Percentiles rank a stretch among this genome's conserved stretches.
Conservation (phyloP, 2,797 vertebrate genomes). For the Vipera ursinii region DNA sequence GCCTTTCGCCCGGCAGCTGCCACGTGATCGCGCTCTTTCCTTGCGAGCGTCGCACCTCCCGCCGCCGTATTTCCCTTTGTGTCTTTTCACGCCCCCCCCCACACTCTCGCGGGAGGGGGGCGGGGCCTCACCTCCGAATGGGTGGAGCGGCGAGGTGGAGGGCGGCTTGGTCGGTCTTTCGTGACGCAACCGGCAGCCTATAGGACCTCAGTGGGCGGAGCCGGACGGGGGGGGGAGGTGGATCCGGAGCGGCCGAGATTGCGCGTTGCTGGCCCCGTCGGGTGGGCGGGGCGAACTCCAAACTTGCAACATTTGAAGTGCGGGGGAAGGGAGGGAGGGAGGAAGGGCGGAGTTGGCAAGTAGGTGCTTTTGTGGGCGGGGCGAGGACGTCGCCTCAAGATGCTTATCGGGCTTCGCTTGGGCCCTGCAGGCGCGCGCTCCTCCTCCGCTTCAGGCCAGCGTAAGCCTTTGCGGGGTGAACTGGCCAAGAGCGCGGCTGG, state of each 20-base stretch:
- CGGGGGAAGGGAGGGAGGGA: too few relatives aligned
- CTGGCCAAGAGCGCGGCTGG: not conserved
- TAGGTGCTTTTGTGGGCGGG: not conserved
- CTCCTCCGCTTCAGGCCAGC: too few relatives aligned
- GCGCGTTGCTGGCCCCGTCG: too few relatives aligned
- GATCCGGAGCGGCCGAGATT: not conserved
- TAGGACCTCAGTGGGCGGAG: not conserved
- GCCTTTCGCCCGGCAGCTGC: too few relatives aligned
- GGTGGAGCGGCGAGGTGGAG: not conserved
- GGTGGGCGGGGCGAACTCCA: not conserved
- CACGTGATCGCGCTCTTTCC: not conserved
- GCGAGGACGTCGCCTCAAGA: not conserved
- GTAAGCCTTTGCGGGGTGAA: too few relatives aligned
- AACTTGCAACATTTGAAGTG: too few relatives aligned
- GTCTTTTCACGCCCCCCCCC: not conserved
- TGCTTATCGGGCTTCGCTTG: not conserved
- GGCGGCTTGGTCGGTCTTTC: rapidly evolving
- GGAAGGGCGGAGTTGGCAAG: not conserved
- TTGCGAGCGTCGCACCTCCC: not conserved
- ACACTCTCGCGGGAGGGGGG: not conserved
- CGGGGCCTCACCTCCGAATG: conserved; percentile 14
- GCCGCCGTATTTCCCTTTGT: not conserved
- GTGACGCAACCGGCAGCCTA: conserved; percentile 37
- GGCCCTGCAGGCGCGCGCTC: too few relatives aligned
- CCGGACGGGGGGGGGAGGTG: not conserved